These are phyloP conservation scores for Meteorus colon DNA, from an alignment of 2,888 invertebrate genomes.

Conservation along the genomic window DNA sequence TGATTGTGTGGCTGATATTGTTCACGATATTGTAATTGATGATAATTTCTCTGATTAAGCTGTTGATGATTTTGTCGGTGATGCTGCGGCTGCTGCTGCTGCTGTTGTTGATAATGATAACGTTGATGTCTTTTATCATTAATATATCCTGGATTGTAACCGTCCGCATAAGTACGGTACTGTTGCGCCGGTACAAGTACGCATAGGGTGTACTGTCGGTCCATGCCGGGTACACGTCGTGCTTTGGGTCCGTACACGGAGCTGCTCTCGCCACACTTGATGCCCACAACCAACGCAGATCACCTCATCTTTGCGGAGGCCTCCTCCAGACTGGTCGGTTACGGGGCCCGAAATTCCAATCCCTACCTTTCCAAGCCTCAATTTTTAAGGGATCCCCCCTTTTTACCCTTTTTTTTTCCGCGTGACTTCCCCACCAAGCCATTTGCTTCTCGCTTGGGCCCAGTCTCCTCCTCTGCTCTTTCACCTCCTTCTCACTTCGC, in stretches of 20 bases:
- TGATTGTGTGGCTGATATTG: constrained; percentile 25
- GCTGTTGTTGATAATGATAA: constrained; percentile 54
- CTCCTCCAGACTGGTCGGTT: constrained; percentile 72
- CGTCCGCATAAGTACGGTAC: constrained; percentile 69
- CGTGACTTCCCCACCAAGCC: constrained; percentile 37
- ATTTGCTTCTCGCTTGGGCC: constrained; percentile 54
- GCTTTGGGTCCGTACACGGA: constrained; percentile 47
- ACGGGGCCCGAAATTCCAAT: constrained; percentile 73
- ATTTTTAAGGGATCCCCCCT: constrained; percentile 72
- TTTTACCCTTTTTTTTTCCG: constrained; percentile 60
- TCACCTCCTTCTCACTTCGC: constrained; percentile 66
- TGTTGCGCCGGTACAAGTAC: constrained; percentile 72
- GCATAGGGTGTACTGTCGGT: constrained; percentile 72
- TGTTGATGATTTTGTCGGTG: constrained; percentile 40
- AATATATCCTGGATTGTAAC: constrained; percentile 54
- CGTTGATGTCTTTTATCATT: constrained; percentile 60
- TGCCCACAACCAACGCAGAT: constrained; percentile 55
- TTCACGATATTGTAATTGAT: constrained; percentile 44
- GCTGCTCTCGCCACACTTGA: constrained; percentile 47
- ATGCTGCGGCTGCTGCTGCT: constrained; percentile 38
- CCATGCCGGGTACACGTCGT: constrained; percentile 64
- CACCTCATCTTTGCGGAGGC: constrained; percentile 72
- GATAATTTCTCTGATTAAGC: constrained; percentile 36
- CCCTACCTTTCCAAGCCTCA: constrained; percentile 69
- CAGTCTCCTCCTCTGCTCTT: constrained; percentile 39